Evolutionary conservation across 2,797 vertebrate genomes (phyloP), one percentile per base, ranked within the genome.

Genomic region (Tapirus indicus): DNA sequence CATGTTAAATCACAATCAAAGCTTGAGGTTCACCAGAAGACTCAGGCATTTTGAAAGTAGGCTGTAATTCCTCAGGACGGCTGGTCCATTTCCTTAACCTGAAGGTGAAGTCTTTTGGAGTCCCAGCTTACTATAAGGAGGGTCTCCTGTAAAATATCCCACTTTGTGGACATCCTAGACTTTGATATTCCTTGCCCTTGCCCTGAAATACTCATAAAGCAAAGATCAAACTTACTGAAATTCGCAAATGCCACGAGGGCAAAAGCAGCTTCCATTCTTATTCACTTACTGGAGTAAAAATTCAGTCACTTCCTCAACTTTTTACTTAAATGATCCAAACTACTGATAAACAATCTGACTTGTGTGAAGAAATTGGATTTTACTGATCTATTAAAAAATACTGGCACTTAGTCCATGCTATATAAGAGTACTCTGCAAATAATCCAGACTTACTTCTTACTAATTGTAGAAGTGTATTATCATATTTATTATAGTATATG

Each of bases 171-270:
- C 32, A 49, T 80, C 29, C 17, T 86, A 14, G 17, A 13, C 5
- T 91, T 87, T 87, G n/a, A 44, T 91, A 52, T 69, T 25, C 75
- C 52, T 94, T 32, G 29, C 69, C 44, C 41, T 69, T 54, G 10
- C 8, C 60, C 52, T 93, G 60, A 83, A 52, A 95, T 58, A 75
- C 16, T 83, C 52, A 83, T 62, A 83, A 83, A 87, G 47, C 44
- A 68, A 71, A 95, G 62, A 77, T 82, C 52, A 88, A 69, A 88
- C 62, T 69, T 84, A 89, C 10, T 88, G 62, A 75, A 92, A 89
- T 88, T 77, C 83, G 84, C 29, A 88, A 68, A 93, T 77, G 3
- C 44, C 35, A 38, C 11, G n/a, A 77, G 11, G 69, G 17, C 20
- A 87, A 84, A 69, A 74, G 56, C 7, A 77, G 29, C 14, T 77